Evolutionary conservation across 2,888 invertebrate species (phyloP), one percentile per base, ranked within the genome.

Genomic region (Sycophila texana): DNA sequence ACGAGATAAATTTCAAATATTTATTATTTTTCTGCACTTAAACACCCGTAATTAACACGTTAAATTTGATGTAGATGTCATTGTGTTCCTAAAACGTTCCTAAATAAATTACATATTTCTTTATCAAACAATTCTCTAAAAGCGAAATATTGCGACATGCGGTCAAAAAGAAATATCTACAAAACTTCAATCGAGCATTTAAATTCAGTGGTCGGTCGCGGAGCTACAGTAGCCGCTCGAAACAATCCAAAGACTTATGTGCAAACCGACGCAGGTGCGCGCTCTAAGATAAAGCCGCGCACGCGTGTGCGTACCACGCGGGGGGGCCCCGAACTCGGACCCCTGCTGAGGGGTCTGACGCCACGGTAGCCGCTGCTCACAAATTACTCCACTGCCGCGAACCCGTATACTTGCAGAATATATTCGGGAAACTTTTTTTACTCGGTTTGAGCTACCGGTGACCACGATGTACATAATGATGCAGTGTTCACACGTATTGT

Each of bases 291-390:
- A 61, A 30, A 4, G 16, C 5, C n/a, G 26, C 60, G n/a, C n/a
- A 20, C 22, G 39, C 39, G 20, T 18, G 18, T 51, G 66, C 13
- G 49, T 58, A 70, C 16, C 18, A 20, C 30, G 30, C 61, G 14
- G 20, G 63, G 68, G 65, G 77, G 65, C 49, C 22, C 55, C 82
- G 77, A 75, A 75, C 81, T 84, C 81, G 84, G 77, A 84, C 83
- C 86, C 89, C 88, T 82, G 87, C 88, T 86, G 89, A 81, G 63
- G 51, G 53, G 66, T 39, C 18, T 2, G 18, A 58, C 88, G 88
- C 86, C 86, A 85, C 84, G 87, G 85, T 86, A 87, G 87, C 88
- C 86, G 83, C 85, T 82, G 83, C 86, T 87, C 87, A 87, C 87
- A 89, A 89, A 88, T 88, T 88, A 86, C 86, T 86, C 86, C 83